Conservation (phyloP, 2,888 invertebrate species). For the Spodoptera picta region DNA sequence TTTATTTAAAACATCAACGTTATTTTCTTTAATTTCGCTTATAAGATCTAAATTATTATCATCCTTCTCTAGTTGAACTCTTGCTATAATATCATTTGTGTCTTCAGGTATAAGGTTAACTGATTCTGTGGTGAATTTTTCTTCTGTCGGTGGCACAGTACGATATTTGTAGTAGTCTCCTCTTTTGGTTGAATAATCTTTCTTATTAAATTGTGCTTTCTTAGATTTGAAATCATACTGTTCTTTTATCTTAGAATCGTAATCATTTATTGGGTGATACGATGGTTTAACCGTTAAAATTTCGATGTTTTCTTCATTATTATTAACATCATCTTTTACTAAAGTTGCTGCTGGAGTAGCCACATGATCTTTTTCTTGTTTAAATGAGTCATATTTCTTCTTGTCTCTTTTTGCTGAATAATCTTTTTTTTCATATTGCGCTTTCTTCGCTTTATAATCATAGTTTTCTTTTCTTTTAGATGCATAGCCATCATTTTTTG, state of each 20-base stretch:
- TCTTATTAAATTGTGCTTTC: slow-evolving; percentile 53
- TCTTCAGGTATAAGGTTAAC: slow-evolving; percentile 1
- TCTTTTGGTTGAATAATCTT: slow-evolving; percentile 42
- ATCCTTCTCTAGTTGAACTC: slow-evolving; percentile 29
- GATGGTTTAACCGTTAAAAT: slow-evolving; percentile 2
- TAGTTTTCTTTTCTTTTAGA: too few relatives aligned
- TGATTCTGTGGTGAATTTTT: slow-evolving; percentile 12
- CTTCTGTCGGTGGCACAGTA: slow-evolving; percentile 3
- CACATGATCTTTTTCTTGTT: neutral
- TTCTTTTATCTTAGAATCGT: slow-evolving; percentile 27
- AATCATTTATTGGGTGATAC: slow-evolving; percentile 18
- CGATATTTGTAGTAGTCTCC: slow-evolving; percentile 34
- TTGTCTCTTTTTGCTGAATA: too few relatives aligned
- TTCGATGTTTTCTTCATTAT: neutral
- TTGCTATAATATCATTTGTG: slow-evolving; percentile 17
- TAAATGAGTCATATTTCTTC: too few relatives aligned
- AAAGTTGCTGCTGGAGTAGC: neutral
- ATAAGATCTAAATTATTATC: slow-evolving; percentile 25
- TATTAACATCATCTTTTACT: neutral
- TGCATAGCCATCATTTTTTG: too few relatives aligned
- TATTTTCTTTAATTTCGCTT: slow-evolving; percentile 14
- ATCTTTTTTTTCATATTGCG: too few relatives aligned
- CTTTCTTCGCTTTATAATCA: too few relatives aligned
- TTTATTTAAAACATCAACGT: neutral
- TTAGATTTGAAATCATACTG: slow-evolving; percentile 56